Evolutionary conservation across 2,888 invertebrate species (phyloP).

Genomic region (Leptopilina syphax): DNA sequence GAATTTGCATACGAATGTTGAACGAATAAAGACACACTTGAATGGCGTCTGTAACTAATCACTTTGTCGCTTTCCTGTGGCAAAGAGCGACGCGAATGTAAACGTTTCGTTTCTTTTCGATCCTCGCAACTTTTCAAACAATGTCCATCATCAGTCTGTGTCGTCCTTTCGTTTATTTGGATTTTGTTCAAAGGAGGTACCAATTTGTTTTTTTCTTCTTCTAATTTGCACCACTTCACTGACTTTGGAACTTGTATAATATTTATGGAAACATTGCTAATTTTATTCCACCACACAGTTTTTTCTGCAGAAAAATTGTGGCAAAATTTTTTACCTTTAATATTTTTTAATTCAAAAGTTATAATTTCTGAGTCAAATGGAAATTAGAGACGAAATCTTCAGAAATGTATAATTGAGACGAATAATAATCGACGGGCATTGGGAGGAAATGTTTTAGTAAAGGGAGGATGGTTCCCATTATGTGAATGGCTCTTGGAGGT

Average conservation of each 20-base stretch:
- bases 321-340: no score
- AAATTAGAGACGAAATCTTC: neutral
- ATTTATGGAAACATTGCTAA: neutral
- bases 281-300: no score
- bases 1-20: constrained; percentile 72
- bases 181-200: constrained; percentile 8
- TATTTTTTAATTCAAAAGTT: no score
- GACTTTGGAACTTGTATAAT: neutral
- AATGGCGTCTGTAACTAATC: constrained; percentile 69
- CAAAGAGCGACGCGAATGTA: constrained; percentile 40
- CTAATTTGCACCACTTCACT: neutral
- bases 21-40: constrained; percentile 62
- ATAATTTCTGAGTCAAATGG: no score
- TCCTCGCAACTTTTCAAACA: constrained; percentile 37
- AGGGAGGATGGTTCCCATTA: constrained; percentile 63
- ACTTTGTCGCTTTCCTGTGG: constrained; percentile 50
- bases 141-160: constrained; percentile 37
- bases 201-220: neutral
- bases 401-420: constrained; percentile 46
- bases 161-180: constrained; percentile 34
- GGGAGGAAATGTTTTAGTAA: constrained; percentile 30
- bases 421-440: constrained; percentile 19
- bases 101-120: constrained; percentile 39
- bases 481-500: constrained; percentile 53
- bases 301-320: no score